Evolutionary conservation across 2,113 vertebrate genomes (phyloP), one percentile per base, ranked within the genome.

Genomic region (Tychaedon coryphoeus): DNA sequence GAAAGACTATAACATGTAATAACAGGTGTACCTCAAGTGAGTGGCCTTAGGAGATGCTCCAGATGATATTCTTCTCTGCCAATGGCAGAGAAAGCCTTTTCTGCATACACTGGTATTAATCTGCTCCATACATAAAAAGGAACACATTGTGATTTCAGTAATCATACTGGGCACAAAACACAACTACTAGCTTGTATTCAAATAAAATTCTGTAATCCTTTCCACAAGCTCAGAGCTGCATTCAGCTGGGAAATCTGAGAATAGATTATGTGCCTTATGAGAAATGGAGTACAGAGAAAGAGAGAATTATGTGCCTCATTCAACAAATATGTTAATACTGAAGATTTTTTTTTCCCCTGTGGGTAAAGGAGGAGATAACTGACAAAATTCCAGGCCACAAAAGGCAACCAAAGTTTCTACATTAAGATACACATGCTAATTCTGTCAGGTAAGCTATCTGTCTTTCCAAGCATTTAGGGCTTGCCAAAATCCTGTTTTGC

Each of bases 141-240:
- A 94, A 71, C 64, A 88, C 51, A 83, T 60, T 76, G 47, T 64
- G 64, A 71, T 93, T 96, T 80, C 65, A 72, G 83, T 92, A 96
- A 96, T 92, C 10, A 0, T 54, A 54, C 64, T 5, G 19, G 67
- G 77, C 90, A 94, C 72, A 96, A 92, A 93, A 80, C 2, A 6
- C 40, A 74, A 38, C 67, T 71, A 80, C 72, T 77, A 77, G 64
- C 43, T 94, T 88, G 86, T 93, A 95, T 93, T 94, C 75, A 94
- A 94, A 95, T 77, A 92, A 88, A 94, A 94, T 90, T 95, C 95
- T 96, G 93, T 90, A 95, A 96, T 97, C 94, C 92, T 86, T 94
- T 96, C 88, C 88, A 86, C 75, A 86, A 86, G 83, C 75, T 93
- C 82, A 92, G 82, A 93, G 51, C 72, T 90, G 92, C 88, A 48